Evolutionary conservation across 2,888 invertebrate species (phyloP), one percentile per base, ranked within the genome.

Genomic region (Megaustenia siamemsis): DNA sequence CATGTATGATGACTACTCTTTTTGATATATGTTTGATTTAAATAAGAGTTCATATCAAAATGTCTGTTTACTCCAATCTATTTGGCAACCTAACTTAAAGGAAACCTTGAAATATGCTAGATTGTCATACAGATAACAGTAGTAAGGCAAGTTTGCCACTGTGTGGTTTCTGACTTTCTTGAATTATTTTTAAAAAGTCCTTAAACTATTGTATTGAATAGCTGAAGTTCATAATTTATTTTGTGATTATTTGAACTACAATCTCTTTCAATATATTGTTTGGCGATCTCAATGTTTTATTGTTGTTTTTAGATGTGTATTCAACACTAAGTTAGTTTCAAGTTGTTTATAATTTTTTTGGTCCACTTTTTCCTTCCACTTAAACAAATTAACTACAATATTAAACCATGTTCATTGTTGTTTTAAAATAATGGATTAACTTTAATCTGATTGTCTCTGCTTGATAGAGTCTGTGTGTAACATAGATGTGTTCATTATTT

Each of bases 301-400:
- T 45, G 71, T 73, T 73, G 71, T 73, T 49, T 45, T 73, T 49
- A 45, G 15, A 18, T 73, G 49, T 73, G 49, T 32, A 49, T 32
- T 28, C 15, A 32, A 49, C 49, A 32, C 35, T 73, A 73, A 73
- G 28, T 73, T 45, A 45, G 32, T 73, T 73, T 28, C 18, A 49
- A n/a, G 49, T 73, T 69, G 69, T 71, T 71, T 43, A 71, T 28
- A 71, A n/a, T 71, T n/a, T n/a, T 40, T 71, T 28, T 40, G n/a
- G 15, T 53, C n/a, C n/a, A 5, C 18, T 63, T 63, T 32, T 63
- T 32, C 21, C 63, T 12, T 6, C 5, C 60, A n/a, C 21, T 18
- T 53, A 53, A 53, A 18, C 53, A 21, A 53, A 3, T 53, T 18
- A 53, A 3, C 21, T 53, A 21, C 18, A 53, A 18, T 24, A 18